A percentile compares a stretch with the other conserved stretches of the same genome.
phyloP scores from a whole-genome alignment of 2,888 invertebrate genomes.

The Zygogramma bicolorata region DNA sequence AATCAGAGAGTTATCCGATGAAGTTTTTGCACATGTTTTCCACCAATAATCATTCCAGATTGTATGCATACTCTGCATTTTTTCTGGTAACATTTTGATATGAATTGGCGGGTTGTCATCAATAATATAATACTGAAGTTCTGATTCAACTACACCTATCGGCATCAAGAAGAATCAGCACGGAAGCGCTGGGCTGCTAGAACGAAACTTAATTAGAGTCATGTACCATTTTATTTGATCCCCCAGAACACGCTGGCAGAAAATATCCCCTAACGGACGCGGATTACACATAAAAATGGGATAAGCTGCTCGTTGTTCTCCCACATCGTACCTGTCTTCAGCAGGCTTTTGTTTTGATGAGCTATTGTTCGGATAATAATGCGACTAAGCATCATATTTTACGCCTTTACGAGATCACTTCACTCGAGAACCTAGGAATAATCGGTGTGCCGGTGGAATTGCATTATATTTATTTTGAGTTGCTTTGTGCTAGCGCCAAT shows the following conservation, averaged over 20 bases:
- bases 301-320: neutral
- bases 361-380: neutral
- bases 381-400: conserved; percentile 2
- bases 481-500: neutral
- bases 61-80: too few relatives aligned
- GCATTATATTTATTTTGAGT: neutral
- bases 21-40: too few relatives aligned
- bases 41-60: too few relatives aligned
- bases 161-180: neutral
- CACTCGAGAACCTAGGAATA: neutral
- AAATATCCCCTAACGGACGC: neutral
- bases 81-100: too few relatives aligned
- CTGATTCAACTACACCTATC: too few relatives aligned
- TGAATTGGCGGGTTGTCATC: too few relatives aligned
- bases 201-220: neutral
- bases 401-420: neutral
- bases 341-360: conserved; percentile 6
- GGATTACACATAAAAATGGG: conserved; percentile 1
- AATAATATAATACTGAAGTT: too few relatives aligned
- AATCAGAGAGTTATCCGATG: too few relatives aligned
- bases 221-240: neutral
- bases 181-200: neutral
- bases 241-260: neutral
- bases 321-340: conserved; percentile 4
- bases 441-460: neutral